Evolutionary conservation across 2,888 invertebrate species (phyloP), one percentile per base, ranked within the genome.

Genomic region (Aproaerema taeniolella): DNA sequence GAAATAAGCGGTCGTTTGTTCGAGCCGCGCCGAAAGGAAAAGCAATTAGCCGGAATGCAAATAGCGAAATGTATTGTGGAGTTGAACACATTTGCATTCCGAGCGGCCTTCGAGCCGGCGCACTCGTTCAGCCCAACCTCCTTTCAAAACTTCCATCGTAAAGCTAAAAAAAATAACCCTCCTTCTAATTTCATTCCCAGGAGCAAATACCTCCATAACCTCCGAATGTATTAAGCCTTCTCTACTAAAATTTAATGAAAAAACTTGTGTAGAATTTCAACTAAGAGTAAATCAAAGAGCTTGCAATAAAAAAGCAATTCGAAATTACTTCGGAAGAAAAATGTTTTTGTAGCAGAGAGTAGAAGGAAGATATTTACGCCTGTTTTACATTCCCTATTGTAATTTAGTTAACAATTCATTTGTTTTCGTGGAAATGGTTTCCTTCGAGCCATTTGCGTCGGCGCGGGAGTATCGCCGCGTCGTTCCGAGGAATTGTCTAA

Each of bases 21-120:
- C 57, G 51, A 55, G 47, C 52, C 58, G 54, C 58, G 69, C 61
- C 60, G 67, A 78, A 76, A 79, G 78, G 78, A 76, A 79, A 78
- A 75, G 78, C 81, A 81, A 82, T 82, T 83, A 82, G 74, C 71
- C 68, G 45, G 64, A 79, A 77, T 70, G 71, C 71, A 77, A 80
- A 80, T 77, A 73, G 68, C 66, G 53, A 70, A 75, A 72, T 74
- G 70, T 76, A 77, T 74, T 73, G 75, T 74, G 70, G 67, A 70
- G 64, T 58, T 70, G 57, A 62, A 56, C 61, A 62, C 67, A 81
- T 82, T 82, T 75, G 73, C 82, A 82, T 81, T 67, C 62, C 64
- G 71, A 73, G 71, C 49, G 58, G 59, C 55, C 53, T 53, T 56
- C 67, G 64, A 65, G 62, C 60, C 46, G 54, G 53, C 55, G 55